Percentiles rank a stretch among this genome's conserved stretches.
Evolutionary conservation across 1,140 invertebrate species (phyloP).

Genomic region (Bombus consobrinus): DNA sequence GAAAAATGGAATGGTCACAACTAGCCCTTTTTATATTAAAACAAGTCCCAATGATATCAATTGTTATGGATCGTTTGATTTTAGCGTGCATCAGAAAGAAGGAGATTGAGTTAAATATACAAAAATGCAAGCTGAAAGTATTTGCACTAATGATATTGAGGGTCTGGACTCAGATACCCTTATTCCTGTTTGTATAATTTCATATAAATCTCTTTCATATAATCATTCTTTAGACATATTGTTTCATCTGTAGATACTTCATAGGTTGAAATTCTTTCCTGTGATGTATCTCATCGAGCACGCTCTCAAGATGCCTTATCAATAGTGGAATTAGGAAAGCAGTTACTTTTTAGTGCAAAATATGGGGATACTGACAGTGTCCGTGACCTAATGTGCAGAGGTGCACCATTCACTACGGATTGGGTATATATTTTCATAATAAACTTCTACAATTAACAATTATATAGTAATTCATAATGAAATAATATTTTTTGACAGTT

Average conservation of each 20-base stretch:
- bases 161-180: conserved; percentile 73
- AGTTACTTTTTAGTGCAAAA: conserved; percentile 90
- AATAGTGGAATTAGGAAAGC: conserved; percentile 91
- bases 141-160: conserved; percentile 75
- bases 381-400: conserved; percentile 90
- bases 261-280: conserved; percentile 78
- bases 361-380: conserved; percentile 91
- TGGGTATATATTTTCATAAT: conserved; percentile 86
- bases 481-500: conserved; percentile 83
- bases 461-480: conserved; percentile 4
- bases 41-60: conserved; percentile 14
- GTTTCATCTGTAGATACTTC: neutral
- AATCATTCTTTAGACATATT: neutral
- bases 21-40: conserved; percentile 19
- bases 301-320: conserved; percentile 78
- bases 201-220: neutral
- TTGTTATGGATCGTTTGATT: conserved; percentile 61
- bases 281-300: conserved; percentile 69
- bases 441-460: neutral
- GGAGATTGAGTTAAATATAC: conserved; percentile 53
- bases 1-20: conserved; percentile 47
- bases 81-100: conserved; percentile 55
- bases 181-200: conserved; percentile 73
- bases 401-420: conserved; percentile 95
- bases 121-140: conserved; percentile 78